Base-by-base conservation (phyloP, 2,888 invertebrate species). In the Pyrrhia umbra region DNA sequence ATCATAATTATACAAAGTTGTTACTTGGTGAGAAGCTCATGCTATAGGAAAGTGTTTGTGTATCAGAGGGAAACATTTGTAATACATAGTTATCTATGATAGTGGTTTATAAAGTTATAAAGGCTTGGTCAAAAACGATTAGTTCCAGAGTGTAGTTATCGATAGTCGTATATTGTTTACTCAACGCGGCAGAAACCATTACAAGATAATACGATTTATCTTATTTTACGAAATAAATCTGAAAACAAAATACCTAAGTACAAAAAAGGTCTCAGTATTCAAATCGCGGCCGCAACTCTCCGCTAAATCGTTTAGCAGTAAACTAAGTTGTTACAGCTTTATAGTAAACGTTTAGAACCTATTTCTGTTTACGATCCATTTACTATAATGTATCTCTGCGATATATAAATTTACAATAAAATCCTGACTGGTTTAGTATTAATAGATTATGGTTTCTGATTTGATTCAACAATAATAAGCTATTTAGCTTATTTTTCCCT, bases 221-320 rank as follows among this genome's bases (percentile, higher is more conserved):
- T 25, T 20, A 15, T 42, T 37, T 8, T 10, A n/a, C n/a, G n/a
- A 40, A 64, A 63, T 54, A 71, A 45, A 50, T 47, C 37, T 30
- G 9, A 2, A 23, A 23, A 8, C 8, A 37, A 50, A 55, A 42
- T 47, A 57, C 37, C 52, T 50, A 40, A 21, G 6, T 25, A 39
- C 25, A 51, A 51, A 50, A 67, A 42, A 6, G 18, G 6, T 39
- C n/a, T 70, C 40, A 16, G 68, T 52, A 72, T 64, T 69, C 47
- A 21, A 18, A 10, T 27, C 18, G 42, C 27, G 20, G 37, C 30
- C 37, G 8, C 49, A 18, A 51, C 42, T 52, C 58, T 39, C 62
- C 55, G 39, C 52, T 21, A 16, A 63, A 69, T 69, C 63, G 69
- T 68, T 75, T 75, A 56, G 64, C 70, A 51, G 50, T 69, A 72